phyloP scores from a whole-genome alignment of 2,888 invertebrate species.

The Hirtodrosophila confusa region DNA sequence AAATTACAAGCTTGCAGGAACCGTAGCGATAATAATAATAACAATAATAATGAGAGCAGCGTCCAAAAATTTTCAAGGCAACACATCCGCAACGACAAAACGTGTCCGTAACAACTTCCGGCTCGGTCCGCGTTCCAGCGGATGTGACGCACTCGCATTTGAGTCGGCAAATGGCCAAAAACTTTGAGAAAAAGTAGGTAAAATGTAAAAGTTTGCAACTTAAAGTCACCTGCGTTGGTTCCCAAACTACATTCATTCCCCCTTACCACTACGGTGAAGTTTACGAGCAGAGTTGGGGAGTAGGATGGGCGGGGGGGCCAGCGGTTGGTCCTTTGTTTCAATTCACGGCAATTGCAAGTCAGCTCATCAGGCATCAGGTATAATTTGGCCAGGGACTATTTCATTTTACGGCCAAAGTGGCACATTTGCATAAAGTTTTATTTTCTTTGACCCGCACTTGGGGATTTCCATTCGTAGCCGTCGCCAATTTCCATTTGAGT shows the following conservation, averaged over 20 bases:
- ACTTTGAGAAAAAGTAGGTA: slow-evolving; percentile 48
- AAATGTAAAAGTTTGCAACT: slow-evolving; percentile 71
- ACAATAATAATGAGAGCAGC: slow-evolving; percentile 52
- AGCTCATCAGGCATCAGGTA: slow-evolving; percentile 78
- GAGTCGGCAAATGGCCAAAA: slow-evolving; percentile 20
- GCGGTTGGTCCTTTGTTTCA: slow-evolving; percentile 63
- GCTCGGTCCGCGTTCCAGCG: slow-evolving; percentile 7
- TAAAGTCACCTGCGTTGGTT: slow-evolving; percentile 75
- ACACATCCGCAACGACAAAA: slow-evolving; percentile 64
- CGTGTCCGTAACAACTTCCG: slow-evolving; percentile 77
- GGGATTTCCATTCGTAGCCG: slow-evolving; percentile 59
- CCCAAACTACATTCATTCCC: slow-evolving; percentile 56
- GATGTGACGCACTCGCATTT: slow-evolving; percentile 8
- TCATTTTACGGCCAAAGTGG: slow-evolving; percentile 80
- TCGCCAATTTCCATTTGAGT: slow-evolving; percentile 60
- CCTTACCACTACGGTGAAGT: slow-evolving; percentile 8
- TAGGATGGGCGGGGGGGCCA: not conserved
- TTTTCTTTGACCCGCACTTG: slow-evolving; percentile 80
- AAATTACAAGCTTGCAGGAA: slow-evolving; percentile 17
- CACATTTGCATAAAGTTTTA: slow-evolving; percentile 80
- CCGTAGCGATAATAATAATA: slow-evolving; percentile 29
- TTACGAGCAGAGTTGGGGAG: slow-evolving; percentile 9
- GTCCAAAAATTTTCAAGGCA: slow-evolving; percentile 42
- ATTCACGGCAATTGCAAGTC: slow-evolving; percentile 74
- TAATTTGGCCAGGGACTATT: slow-evolving; percentile 78